Percentiles rank a stretch among this genome's conserved stretches.
These are phyloP conservation scores for Belonocnema kinseyi DNA, from an alignment of 1,140 invertebrate species.

Conservation along the genomic window DNA sequence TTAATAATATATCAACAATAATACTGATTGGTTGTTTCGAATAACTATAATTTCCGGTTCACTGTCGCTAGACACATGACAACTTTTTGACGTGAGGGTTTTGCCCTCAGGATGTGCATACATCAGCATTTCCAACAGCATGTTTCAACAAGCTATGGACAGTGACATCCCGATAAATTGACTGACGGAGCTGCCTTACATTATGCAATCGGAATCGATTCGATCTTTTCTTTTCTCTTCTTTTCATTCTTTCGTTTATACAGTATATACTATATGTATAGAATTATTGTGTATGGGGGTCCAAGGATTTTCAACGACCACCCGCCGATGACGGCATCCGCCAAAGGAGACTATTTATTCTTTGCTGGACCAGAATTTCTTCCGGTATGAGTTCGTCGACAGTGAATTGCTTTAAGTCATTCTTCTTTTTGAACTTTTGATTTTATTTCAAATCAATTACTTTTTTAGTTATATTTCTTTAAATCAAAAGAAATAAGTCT, in stretches of 20 bases:
- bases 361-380: background rate
- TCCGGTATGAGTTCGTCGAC: background rate
- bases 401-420: no score
- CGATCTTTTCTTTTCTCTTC: constrained; percentile 5
- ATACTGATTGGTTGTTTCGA: background rate
- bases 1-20: no score
- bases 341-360: background rate
- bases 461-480: no score
- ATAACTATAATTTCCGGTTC: constrained; percentile 5
- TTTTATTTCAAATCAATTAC: no score
- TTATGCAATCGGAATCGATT: constrained; percentile 22
- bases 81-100: background rate
- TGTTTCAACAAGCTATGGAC: constrained; percentile 10
- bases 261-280: background rate
- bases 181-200: constrained; percentile 1
- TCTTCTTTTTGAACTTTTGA: no score
- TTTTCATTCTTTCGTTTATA: constrained; percentile 8
- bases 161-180: constrained; percentile 21
- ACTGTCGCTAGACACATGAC: background rate
- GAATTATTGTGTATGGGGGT: constrained; percentile 11
- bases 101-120: constrained; percentile 9
- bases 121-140: constrained; percentile 23
- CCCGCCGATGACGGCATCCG: constrained; percentile 5
- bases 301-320: background rate
- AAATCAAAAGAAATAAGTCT: no score